Conservation (phyloP, 2,797 vertebrate genomes). For the Acipenser ruthenus region DNA sequence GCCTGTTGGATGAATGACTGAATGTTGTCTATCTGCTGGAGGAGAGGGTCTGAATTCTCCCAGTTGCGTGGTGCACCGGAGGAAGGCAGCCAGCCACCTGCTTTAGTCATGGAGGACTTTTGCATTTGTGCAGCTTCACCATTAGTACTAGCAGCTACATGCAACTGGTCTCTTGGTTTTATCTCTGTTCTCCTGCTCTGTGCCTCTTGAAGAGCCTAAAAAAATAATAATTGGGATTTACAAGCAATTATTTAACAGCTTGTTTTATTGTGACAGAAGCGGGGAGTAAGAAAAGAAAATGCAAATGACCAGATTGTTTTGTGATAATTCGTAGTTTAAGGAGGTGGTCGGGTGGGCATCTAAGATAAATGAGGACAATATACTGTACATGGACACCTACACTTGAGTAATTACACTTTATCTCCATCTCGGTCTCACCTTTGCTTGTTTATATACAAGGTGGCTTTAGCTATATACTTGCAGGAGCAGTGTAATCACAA, state of each 20-base stretch:
- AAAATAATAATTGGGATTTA: not conserved
- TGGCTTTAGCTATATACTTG: too few relatives aligned
- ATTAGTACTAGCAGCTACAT: constrained; percentile 45
- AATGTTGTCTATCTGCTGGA: constrained; percentile 95
- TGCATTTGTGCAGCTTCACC: constrained; percentile 57
- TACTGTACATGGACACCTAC: too few relatives aligned
- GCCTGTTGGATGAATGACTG: constrained; percentile 87
- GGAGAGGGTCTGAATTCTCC: constrained; percentile 80
- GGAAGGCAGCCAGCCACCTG: constrained; percentile 83
- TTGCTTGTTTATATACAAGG: too few relatives aligned
- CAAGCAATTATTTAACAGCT: not conserved
- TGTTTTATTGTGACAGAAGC: not conserved
- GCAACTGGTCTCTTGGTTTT: constrained; percentile 46
- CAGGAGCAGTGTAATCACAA: too few relatives aligned
- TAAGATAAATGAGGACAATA: not conserved
- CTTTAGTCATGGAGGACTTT: constrained; percentile 62
- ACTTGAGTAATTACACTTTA: too few relatives aligned
- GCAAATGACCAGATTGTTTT: too few relatives aligned
- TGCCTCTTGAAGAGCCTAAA: constrained; percentile 66
- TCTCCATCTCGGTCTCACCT: too few relatives aligned
- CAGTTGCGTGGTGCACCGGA: constrained; percentile 53
- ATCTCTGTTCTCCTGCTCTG: constrained; percentile 68
- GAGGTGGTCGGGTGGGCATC: not conserved
- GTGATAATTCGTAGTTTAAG: constrained; percentile 42
- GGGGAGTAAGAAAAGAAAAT: too few relatives aligned